phyloP scores from a whole-genome alignment of 2,888 invertebrate genomes.

The Acleris sparsana region DNA sequence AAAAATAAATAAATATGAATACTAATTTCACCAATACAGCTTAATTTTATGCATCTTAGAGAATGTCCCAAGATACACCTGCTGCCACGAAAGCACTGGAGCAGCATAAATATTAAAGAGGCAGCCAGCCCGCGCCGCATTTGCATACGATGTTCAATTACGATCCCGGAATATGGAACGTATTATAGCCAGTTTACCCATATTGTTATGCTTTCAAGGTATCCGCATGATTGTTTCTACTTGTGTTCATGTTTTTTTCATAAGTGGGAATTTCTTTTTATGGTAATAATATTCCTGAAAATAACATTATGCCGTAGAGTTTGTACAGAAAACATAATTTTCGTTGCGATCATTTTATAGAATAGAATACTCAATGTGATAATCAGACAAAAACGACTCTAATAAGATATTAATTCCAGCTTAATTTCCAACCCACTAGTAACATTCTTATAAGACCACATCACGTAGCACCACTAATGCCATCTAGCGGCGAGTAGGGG shows the following conservation, averaged over 20 bases:
- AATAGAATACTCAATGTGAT: too few relatives aligned
- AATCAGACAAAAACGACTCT: too few relatives aligned
- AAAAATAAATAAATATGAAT: too few relatives aligned
- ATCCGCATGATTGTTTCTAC: slow-evolving; percentile 54
- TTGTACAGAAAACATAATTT: too few relatives aligned
- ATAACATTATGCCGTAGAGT: too few relatives aligned
- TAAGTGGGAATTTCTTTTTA: slow-evolving; percentile 39
- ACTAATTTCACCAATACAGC: neutral
- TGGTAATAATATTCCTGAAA: slow-evolving; percentile 10
- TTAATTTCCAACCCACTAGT: neutral
- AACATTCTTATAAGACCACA: neutral
- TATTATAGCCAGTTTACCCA: slow-evolving; percentile 55
- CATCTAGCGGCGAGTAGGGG: slow-evolving; percentile 72
- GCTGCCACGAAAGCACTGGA: slow-evolving; percentile 64
- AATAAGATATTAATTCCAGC: neutral
- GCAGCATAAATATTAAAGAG: slow-evolving; percentile 73
- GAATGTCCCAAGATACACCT: slow-evolving; percentile 52
- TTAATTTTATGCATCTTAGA: slow-evolving; percentile 13
- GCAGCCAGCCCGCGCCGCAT: slow-evolving; percentile 63
- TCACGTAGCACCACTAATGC: slow-evolving; percentile 50
- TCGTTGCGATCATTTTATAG: too few relatives aligned
- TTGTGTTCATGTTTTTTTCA: slow-evolving; percentile 46
- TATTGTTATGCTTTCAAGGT: slow-evolving; percentile 64
- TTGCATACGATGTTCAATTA: slow-evolving; percentile 80
- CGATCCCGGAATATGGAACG: slow-evolving; percentile 71